Conservation (phyloP, 2,113 vertebrate genomes). For the Hirundichthys speculiger region DNA sequence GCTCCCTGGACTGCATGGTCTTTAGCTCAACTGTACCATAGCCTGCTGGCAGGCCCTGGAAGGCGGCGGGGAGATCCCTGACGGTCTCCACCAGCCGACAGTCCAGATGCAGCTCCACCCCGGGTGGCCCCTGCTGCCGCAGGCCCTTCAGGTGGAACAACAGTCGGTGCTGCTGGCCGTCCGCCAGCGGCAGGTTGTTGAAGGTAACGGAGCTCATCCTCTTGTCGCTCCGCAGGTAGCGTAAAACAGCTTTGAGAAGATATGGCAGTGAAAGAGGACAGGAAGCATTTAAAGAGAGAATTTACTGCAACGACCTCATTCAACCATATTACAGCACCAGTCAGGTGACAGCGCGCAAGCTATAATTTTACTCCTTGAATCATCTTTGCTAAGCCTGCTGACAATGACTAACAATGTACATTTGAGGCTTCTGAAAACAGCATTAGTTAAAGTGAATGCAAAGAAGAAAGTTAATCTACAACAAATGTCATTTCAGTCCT, state of each 20-base stretch:
- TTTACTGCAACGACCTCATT: too few species aligned
- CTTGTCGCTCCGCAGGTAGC: constrained; percentile 89
- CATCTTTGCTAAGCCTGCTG: too few species aligned
- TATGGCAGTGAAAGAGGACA: neutral
- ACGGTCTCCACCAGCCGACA: constrained; percentile 89
- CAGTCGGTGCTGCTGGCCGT: constrained; percentile 90
- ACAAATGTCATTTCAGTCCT: too few species aligned
- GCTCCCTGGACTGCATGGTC: constrained; percentile 86
- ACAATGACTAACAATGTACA: too few species aligned
- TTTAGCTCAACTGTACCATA: constrained; percentile 83
- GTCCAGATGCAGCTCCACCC: constrained; percentile 90
- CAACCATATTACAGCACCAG: neutral
- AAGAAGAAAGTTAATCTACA: too few species aligned
- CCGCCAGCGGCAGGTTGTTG: constrained; percentile 91
- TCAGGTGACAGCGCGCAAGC: neutral
- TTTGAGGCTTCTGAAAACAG: too few species aligned
- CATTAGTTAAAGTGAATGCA: too few species aligned
- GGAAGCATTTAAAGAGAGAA: neutral
- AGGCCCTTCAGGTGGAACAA: constrained; percentile 89
- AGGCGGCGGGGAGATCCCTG: constrained; percentile 87
- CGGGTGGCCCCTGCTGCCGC: constrained; percentile 79
- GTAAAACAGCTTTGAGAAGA: constrained; percentile 83
- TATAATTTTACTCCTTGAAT: neutral
- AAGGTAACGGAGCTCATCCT: constrained; percentile 90
- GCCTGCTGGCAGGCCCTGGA: constrained; percentile 81